Percentiles rank a stretch among this genome's conserved stretches.
phyloP scores from a whole-genome alignment of 2,113 vertebrate genomes.

The Chamaetylas fuelleborni region DNA sequence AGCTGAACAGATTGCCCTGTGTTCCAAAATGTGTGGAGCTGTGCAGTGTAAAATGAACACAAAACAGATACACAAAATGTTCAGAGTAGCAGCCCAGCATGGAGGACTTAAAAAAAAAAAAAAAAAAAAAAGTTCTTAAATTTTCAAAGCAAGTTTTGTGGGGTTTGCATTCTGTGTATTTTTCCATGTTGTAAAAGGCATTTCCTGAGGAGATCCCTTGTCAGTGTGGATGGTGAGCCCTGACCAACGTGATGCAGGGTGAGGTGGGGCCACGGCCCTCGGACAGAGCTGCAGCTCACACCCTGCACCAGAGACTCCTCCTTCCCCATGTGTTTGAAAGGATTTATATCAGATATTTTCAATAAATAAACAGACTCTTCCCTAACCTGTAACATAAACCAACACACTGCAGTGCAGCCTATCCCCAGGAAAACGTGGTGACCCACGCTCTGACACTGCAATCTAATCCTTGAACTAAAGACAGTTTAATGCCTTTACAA shows the following conservation, averaged over 20 bases:
- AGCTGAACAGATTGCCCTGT: neutral
- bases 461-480: slow-evolving; percentile 71
- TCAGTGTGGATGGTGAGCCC: neutral
- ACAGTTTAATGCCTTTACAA: slow-evolving; percentile 66
- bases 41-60: neutral
- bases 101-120: neutral
- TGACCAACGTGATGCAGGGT: accelerated
- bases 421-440: neutral
- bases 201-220: neutral
- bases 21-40: neutral
- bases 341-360: neutral
- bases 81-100: neutral
- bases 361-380: neutral
- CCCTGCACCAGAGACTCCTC: accelerated
- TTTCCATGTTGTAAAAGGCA: neutral
- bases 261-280: neutral
- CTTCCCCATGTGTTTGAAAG: accelerated
- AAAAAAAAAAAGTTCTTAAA: neutral
- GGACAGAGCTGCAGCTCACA: neutral
- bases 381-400: neutral
- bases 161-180: neutral
- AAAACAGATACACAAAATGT: neutral
- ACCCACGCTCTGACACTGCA: slow-evolving; percentile 43
- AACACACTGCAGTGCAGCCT: neutral
- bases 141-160: neutral